Conservation (phyloP, 2,888 invertebrate genomes). For the Nymphalis polychloros region DNA sequence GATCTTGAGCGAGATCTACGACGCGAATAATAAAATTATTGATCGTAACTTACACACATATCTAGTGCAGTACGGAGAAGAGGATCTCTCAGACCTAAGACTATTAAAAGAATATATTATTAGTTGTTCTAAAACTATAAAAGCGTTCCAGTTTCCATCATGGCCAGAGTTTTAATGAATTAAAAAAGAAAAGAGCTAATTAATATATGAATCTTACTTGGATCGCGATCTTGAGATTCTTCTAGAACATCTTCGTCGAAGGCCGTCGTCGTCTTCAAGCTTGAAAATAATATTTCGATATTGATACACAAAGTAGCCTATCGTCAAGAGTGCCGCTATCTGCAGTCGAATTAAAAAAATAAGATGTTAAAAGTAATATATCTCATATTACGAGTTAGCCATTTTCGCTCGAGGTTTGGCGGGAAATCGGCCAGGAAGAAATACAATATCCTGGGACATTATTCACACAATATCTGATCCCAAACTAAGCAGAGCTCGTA, state of each 20-base stretch:
- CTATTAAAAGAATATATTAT: too few relatives aligned
- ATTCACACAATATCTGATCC: too few relatives aligned
- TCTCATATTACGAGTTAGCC: conserved; percentile 13
- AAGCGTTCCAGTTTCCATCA: too few relatives aligned
- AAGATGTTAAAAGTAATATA: background rate
- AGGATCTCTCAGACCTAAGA: too few relatives aligned
- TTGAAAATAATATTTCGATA: conserved; percentile 50
- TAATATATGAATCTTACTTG: conserved; percentile 43
- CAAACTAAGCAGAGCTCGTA: too few relatives aligned
- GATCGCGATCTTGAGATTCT: conserved; percentile 44
- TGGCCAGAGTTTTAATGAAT: background rate
- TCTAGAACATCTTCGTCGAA: conserved; percentile 28
- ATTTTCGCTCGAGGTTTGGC: too few relatives aligned
- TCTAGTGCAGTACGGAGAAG: too few relatives aligned
- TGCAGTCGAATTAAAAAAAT: conserved; percentile 34
- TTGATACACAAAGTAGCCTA: conserved; percentile 59
- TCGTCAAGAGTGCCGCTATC: conserved; percentile 57
- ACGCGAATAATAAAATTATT: background rate
- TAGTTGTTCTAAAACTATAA: too few relatives aligned
- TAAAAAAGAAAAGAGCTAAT: background rate
- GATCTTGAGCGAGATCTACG: conserved; percentile 45
- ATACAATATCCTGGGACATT: too few relatives aligned
- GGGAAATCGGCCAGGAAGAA: too few relatives aligned
- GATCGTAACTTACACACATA: background rate
- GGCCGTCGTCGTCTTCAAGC: conserved; percentile 37